phyloP scores from a whole-genome alignment of 1,140 invertebrate species.

The Aphaenogaster rudis region DNA sequence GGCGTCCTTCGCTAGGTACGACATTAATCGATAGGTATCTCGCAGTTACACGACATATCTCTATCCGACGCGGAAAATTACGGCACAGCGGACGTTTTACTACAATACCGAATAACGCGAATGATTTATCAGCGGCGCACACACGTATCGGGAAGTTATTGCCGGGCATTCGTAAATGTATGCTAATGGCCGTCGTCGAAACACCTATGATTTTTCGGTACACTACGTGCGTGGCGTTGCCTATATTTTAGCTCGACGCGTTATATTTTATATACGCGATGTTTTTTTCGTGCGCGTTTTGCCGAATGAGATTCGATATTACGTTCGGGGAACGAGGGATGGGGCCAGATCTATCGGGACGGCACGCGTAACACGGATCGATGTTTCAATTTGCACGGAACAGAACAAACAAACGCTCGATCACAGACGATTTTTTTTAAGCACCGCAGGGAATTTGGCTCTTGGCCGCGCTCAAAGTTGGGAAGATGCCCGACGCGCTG shows the following conservation, averaged over 20 bases:
- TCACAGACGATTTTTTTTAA: constrained; percentile 48
- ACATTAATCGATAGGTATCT: constrained; percentile 61
- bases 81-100: constrained; percentile 51
- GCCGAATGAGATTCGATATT: constrained; percentile 49
- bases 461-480: constrained; percentile 30
- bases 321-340: constrained; percentile 9
- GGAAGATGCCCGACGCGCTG: constrained; percentile 40
- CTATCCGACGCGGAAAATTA: constrained; percentile 54
- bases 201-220: constrained; percentile 59
- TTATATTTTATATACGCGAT: constrained; percentile 52
- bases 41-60: constrained; percentile 46
- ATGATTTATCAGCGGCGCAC: constrained; percentile 64
- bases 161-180: constrained; percentile 66
- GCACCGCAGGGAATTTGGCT: constrained; percentile 40
- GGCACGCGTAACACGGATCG: constrained; percentile 23
- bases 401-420: constrained; percentile 27
- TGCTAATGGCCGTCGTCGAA: constrained; percentile 66
- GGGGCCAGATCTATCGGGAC: background rate
- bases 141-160: constrained; percentile 55
- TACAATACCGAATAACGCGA: constrained; percentile 61
- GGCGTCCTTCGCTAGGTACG: constrained; percentile 29
- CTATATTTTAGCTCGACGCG: constrained; percentile 46
- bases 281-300: constrained; percentile 41
- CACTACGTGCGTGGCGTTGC: background rate
- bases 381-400: constrained; percentile 43